Conservation (phyloP, 2,888 invertebrate genomes). For the Ferdinandea cuprea region DNA sequence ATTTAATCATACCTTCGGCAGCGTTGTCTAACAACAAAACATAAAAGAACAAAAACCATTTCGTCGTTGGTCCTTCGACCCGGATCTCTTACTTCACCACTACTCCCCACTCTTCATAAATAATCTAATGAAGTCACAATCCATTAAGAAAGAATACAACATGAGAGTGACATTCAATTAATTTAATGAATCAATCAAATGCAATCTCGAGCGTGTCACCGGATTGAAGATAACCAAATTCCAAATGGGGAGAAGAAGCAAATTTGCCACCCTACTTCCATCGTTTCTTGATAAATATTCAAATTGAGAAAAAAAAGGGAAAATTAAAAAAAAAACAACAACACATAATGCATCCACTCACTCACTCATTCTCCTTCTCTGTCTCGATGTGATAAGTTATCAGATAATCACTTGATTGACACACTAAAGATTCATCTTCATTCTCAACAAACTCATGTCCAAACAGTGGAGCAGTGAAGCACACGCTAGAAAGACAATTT, state of each 20-base stretch:
- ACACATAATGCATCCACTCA: not conserved
- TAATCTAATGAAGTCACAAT: conserved; percentile 13
- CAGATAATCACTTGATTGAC: conserved; percentile 49
- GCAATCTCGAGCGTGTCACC: conserved; percentile 17
- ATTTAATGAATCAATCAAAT: conserved; percentile 45
- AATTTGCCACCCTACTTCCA: no score
- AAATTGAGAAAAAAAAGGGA: not conserved
- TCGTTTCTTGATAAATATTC: conserved; percentile 5
- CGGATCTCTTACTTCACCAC: not conserved
- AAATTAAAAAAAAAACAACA: not conserved
- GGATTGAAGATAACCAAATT: not conserved
- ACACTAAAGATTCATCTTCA: conserved; percentile 26
- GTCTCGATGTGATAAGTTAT: not conserved
- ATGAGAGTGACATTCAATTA: conserved; percentile 15
- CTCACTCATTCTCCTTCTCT: not conserved
- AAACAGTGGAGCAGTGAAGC: not conserved
- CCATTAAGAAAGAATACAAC: conserved; percentile 4
- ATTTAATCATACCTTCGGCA: not conserved
- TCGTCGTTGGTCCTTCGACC: conserved; percentile 2
- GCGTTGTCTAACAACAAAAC: not conserved
- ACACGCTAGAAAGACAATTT: not conserved
- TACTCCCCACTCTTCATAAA: not conserved
- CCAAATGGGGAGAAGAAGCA: no score
- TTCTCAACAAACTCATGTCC: conserved; percentile 4
- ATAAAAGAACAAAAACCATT: not conserved